phyloP scores from a whole-genome alignment of 2,888 invertebrate genomes.

The Drosophila formosana region DNA sequence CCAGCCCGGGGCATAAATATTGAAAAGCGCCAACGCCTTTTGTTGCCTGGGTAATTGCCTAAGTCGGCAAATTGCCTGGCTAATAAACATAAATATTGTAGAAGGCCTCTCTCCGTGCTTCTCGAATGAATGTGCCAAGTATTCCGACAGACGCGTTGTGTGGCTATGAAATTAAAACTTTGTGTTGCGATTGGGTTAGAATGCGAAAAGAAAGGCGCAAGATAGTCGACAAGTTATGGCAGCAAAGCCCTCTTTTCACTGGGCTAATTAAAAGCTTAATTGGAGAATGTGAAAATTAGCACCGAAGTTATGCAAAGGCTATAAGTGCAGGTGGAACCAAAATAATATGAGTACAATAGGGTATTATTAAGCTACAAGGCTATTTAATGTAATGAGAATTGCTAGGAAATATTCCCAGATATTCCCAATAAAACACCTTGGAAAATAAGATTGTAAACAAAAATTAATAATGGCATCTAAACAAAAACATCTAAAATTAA shows the following conservation, averaged over 20 bases:
- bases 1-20: slow-evolving; percentile 65
- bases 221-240: slow-evolving; percentile 30
- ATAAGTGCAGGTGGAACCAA: not conserved
- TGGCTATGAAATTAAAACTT: slow-evolving; percentile 39
- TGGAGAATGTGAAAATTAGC: slow-evolving; percentile 7
- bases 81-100: slow-evolving; percentile 75
- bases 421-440: no score
- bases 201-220: slow-evolving; percentile 26
- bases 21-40: slow-evolving; percentile 77
- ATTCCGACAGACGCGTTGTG: not conserved
- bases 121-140: slow-evolving; percentile 15
- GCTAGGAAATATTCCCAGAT: no score
- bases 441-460: no score
- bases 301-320: not conserved
- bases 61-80: slow-evolving; percentile 75
- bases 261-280: slow-evolving; percentile 24
- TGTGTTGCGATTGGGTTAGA: slow-evolving; percentile 34
- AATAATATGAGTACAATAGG: not conserved
- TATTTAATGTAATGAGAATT: not conserved
- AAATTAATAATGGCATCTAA: no score
- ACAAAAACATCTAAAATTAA: no score
- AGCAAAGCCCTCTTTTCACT: slow-evolving; percentile 4
- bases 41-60: slow-evolving; percentile 72
- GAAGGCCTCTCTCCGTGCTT: not conserved
- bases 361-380: not conserved